Evolutionary conservation across 1,140 invertebrate species (phyloP).

Genomic region (Solenopsis invicta): DNA sequence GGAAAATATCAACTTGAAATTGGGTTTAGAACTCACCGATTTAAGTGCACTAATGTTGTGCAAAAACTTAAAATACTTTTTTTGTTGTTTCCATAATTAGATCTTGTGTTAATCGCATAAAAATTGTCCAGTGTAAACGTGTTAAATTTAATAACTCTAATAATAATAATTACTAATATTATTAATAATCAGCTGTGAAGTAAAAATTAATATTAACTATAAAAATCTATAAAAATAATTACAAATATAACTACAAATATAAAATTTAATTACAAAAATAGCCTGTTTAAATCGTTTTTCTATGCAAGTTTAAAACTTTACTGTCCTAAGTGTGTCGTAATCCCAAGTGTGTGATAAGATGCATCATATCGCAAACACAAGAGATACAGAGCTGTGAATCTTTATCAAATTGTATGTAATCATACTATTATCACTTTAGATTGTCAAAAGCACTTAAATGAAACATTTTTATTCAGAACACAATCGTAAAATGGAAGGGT

Average conservation of each 20-base stretch:
- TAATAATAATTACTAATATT: no score
- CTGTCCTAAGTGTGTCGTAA: constrained; percentile 24
- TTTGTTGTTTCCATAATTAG: no score
- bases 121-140: no score
- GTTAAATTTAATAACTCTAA: no score
- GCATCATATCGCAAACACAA: neutral
- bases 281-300: constrained; percentile 72
- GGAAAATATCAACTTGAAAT: no score
- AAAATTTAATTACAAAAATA: constrained; percentile 73
- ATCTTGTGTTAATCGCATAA: no score
- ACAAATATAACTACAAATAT: constrained; percentile 73
- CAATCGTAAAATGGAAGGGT: constrained; percentile 75
- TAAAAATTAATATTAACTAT: no score
- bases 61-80: no score
- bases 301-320: constrained; percentile 54
- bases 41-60: no score
- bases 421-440: neutral
- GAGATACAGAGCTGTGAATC: constrained; percentile 64
- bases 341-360: neutral
- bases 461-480: neutral
- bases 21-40: no score
- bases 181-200: no score
- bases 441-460: neutral
- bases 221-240: no score
- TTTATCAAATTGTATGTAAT: neutral